Conservation (phyloP, 1,140 invertebrate species). For the Temnothorax nylanderi region DNA sequence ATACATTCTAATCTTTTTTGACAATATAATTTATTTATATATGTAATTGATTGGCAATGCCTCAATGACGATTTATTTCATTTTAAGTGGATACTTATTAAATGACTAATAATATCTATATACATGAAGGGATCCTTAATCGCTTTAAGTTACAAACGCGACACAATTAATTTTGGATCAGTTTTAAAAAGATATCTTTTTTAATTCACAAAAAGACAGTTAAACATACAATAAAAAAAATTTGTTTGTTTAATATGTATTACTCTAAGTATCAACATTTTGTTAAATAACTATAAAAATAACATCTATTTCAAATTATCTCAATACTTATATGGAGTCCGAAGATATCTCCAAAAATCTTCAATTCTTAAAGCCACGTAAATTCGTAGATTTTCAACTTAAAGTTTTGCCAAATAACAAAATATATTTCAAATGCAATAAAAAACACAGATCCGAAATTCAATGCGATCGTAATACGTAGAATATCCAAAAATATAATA, state of each 20-base stretch:
- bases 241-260: neutral
- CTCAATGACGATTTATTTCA: constrained; percentile 38
- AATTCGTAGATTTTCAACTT: neutral
- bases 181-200: neutral
- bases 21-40: constrained; percentile 16
- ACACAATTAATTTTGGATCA: neutral
- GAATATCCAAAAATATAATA: neutral
- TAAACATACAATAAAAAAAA: constrained; percentile 5
- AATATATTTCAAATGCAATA: neutral
- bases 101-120: constrained; percentile 15
- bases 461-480: neutral
- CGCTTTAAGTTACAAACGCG: neutral
- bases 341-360: neutral
- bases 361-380: neutral
- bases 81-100: constrained; percentile 31
- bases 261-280: neutral
- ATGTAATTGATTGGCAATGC: neutral
- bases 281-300: neutral
- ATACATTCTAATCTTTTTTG: neutral
- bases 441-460: neutral
- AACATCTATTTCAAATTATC: constrained; percentile 7
- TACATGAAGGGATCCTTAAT: neutral
- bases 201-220: neutral
- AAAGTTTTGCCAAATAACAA: neutral
- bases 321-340: neutral